Percentiles rank a stretch among this genome's conserved stretches.
Evolutionary conservation across 2,888 invertebrate species (phyloP).

Genomic region (Actias luna): DNA sequence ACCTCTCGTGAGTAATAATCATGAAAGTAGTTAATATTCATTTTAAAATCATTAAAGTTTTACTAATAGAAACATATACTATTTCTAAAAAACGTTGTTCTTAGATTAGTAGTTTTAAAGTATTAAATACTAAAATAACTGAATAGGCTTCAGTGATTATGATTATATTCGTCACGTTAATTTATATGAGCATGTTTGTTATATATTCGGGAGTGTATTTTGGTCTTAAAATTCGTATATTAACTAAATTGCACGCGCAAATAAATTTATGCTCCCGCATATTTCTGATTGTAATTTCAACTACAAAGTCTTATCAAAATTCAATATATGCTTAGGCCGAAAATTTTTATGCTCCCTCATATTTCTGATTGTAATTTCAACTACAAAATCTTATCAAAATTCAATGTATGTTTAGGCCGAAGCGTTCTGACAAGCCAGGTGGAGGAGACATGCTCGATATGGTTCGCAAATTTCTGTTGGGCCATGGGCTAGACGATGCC

Average conservation of each 20-base stretch:
- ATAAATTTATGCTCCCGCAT: too few species aligned
- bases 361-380: background rate
- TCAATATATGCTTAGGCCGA: conserved; percentile 59
- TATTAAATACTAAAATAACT: background rate
- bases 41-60: too few species aligned
- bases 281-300: background rate
- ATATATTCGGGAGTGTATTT: too few species aligned
- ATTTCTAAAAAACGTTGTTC: background rate
- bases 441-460: conserved; percentile 52
- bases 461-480: conserved; percentile 72
- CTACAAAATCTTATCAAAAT: background rate
- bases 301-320: background rate
- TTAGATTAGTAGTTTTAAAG: background rate
- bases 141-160: background rate
- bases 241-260: too few species aligned
- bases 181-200: too few species aligned
- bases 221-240: too few species aligned
- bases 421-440: conserved; percentile 50
- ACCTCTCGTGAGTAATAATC: conserved; percentile 69
- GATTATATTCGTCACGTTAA: background rate
- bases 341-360: conserved; percentile 19
- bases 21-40: background rate
- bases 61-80: background rate
- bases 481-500: conserved; percentile 62
- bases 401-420: conserved; percentile 59